Conservation (phyloP, 2,113 vertebrate genomes). For the Bufo bufo region DNA sequence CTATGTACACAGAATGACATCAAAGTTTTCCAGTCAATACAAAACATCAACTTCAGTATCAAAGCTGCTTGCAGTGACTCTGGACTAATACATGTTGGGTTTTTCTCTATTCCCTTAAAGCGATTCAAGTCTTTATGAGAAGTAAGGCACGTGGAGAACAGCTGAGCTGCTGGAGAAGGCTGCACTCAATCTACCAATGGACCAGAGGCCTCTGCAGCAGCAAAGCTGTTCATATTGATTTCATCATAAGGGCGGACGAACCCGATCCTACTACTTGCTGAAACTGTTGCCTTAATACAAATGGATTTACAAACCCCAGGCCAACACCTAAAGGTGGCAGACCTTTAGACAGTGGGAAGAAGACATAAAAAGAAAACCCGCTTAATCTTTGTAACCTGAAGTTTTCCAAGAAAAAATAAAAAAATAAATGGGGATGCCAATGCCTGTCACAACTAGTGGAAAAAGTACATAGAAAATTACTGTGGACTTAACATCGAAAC, state of each 20-base stretch:
- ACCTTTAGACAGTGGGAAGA: not conserved
- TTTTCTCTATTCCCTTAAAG: constrained; percentile 72
- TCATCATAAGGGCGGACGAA: constrained; percentile 27
- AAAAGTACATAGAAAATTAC: constrained; percentile 63
- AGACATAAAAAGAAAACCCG: not conserved
- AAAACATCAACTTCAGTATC: constrained; percentile 76
- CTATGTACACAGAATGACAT: constrained; percentile 86
- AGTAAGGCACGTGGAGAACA: constrained; percentile 92
- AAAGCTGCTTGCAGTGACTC: constrained; percentile 76
- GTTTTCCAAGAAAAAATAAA: constrained; percentile 59
- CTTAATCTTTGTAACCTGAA: constrained; percentile 60
- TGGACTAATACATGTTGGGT: constrained; percentile 67
- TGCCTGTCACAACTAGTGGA: constrained; percentile 63
- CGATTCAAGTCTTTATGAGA: constrained; percentile 83
- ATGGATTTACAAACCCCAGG: constrained; percentile 38
- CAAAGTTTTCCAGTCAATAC: constrained; percentile 74
- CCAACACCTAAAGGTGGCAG: not conserved
- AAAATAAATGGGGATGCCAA: constrained; percentile 58
- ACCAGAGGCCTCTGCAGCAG: constrained; percentile 24
- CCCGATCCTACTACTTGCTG: constrained; percentile 37
- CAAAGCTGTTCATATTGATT: constrained; percentile 24
- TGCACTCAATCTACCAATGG: constrained; percentile 55
- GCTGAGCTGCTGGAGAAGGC: constrained; percentile 38
- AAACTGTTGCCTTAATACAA: constrained; percentile 42
- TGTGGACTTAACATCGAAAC: constrained; percentile 76